Evolutionary conservation across 2,113 vertebrate species (phyloP), one percentile per base, ranked within the genome.

Genomic region (Turdus rufiventris): DNA sequence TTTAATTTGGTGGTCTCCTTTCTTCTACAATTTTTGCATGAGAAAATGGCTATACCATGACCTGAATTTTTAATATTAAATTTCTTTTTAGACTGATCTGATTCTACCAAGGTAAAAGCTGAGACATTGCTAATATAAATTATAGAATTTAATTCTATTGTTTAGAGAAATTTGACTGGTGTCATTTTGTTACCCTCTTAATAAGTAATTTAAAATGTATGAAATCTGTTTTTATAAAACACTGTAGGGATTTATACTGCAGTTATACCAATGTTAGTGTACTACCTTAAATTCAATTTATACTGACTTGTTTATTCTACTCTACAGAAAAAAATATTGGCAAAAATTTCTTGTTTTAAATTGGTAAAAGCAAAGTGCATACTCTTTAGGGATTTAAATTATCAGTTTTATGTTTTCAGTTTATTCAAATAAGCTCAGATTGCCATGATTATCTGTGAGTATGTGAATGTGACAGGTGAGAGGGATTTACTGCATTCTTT

Each of bases 361-460:
- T 85, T 8, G 9, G 8, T 51, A 63, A 91, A 83, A 85, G 48
- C 54, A 85, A 79, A 78, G 34, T 34, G 26, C 66, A 36, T 81
- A 14, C n/a, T n/a, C 86, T 68, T 65, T 48, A 62, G 60, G 58
- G 63, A 68, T 89, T 95, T 89, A 60, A 89, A 91, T 63, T 38
- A 88, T 36, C 43, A 45, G 12, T 40, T 85, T 63, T 67, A 54
- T 57, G 26, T 66, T 97, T 95, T 85, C 67, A 74, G 12, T 87
- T 80, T 91, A 74, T 62, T 70, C 67, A 79, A 75, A 87, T 67
- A 89, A 96, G 43, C 66, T 76, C 80, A 96, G 91, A 88, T 90
- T 83, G 57, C 13, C 18, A 4, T 68, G 71, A 68, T 50, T 58
- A 68, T 83, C 43, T 74, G 60, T 21, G 78, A 50, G 29, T 7